Evolutionary conservation across 2,113 vertebrate species (phyloP).

Genomic region (Atrichornis clamosus): DNA sequence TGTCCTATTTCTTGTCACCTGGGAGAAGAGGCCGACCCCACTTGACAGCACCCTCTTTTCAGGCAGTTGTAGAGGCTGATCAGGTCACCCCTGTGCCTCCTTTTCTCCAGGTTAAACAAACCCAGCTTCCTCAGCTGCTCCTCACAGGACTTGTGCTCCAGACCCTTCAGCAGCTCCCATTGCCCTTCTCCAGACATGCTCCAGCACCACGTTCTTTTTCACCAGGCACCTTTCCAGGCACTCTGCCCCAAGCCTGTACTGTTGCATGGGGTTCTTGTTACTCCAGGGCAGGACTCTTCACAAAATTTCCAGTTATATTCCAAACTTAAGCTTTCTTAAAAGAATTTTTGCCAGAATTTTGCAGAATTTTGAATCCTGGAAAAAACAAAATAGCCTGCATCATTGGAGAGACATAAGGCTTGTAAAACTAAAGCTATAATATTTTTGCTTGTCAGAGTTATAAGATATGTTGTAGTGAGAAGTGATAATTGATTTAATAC

Average conservation of each 20-base stretch:
- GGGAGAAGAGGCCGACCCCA: accelerated
- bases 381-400: not conserved
- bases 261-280: not conserved
- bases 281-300: not conserved
- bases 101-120: not conserved
- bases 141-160: not conserved
- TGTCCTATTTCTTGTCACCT: accelerated
- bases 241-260: not conserved
- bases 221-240: not conserved
- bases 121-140: not conserved
- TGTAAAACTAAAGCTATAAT: not conserved
- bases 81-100: not conserved
- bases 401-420: not conserved
- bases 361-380: not conserved
- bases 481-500: not conserved
- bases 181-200: not conserved
- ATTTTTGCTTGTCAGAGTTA: not conserved
- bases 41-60: not conserved
- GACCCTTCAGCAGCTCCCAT: accelerated
- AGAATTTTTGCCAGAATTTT: not conserved
- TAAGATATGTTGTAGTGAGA: not conserved
- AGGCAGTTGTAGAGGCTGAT: not conserved
- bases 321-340: not conserved
- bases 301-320: not conserved
- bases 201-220: not conserved